Evolutionary conservation across 1,140 invertebrate genomes (phyloP), one percentile per base, ranked within the genome.

Genomic region (Drosophila pruinosa): DNA sequence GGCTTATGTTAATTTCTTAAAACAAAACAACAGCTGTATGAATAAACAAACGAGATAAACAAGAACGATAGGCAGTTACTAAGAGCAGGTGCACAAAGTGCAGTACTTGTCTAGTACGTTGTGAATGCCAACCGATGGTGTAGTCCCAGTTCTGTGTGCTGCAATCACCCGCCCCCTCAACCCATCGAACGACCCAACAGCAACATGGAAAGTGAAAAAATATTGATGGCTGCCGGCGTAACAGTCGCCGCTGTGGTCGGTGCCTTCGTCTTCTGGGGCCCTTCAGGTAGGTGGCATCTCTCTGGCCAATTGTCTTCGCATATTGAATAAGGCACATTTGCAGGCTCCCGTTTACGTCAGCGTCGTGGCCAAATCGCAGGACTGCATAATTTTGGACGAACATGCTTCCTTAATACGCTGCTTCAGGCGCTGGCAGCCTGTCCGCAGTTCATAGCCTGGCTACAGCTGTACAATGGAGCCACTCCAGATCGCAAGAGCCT

Each of bases 401-500:
- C 97, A 7, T 98, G 97, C 89, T 97, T 97, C 91, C 91, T 98
- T 5, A 97, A 97, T 92, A 96, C 96, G 0, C 91, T 98, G 17
- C 91, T 98, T 8, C 97, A 98, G 92, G 95, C 96, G 5, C 89
- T 97, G 21, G 96, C 96, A 22, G 89, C 89, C 1, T 97, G 95
- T 89, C 95, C 96, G 61, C 94, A 93, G 45, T 96, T 98, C 85
- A 93, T 96, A 24, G 93, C 93, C 5, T 98, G 97, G 97, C 91
- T 98, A n/a, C 93, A 94, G 72, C 93, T 93, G 61, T 94, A 95
- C 58, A 91, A 90, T 43, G 80, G 80, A 0, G 85, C 69, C 1
- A 72, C 93, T 34, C 91, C 92, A 3, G 93, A 93, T 34, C 92
- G 93, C 48, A 94, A 93, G 56, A 93, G 92, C 73, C 93, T 95